A percentile compares a stretch with the other conserved stretches of the same genome.
Conservation (phyloP, 2,113 vertebrate species). For the Syrmaticus mikado region DNA sequence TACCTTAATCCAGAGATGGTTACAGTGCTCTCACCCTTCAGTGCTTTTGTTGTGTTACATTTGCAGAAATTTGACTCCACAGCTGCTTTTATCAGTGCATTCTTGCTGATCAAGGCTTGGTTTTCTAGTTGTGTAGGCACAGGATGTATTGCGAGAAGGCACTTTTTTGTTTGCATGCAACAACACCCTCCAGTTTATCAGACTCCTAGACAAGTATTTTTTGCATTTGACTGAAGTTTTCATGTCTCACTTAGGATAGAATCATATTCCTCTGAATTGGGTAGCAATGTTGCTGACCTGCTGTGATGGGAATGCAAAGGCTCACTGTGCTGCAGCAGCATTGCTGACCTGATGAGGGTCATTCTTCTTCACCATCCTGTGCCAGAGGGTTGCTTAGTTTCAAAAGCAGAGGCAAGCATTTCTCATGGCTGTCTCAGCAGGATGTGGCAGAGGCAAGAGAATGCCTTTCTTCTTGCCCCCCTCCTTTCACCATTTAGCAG, state of each 20-base stretch:
- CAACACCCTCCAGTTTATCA: not conserved
- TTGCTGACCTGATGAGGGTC: not conserved
- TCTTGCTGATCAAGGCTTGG: not conserved
- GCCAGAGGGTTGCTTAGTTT: not conserved
- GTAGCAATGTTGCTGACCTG: fast-evolving
- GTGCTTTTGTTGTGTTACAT: not conserved
- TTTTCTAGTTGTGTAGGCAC: not conserved
- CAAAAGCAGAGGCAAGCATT: not conserved
- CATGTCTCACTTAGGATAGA: not conserved
- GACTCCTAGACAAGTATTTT: not conserved
- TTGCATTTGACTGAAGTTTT: not conserved
- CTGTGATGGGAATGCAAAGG: not conserved
- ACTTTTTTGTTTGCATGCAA: not conserved
- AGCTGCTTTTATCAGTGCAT: not conserved
- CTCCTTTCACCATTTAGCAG: not conserved
- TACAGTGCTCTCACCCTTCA: not conserved
- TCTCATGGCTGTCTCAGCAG: not conserved
- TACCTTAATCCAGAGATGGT: not conserved
- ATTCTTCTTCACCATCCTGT: not conserved
- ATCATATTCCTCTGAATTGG: not conserved
- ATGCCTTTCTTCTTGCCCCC: not conserved
- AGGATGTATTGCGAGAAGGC: not conserved
- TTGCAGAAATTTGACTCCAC: not conserved
- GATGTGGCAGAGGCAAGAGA: not conserved
- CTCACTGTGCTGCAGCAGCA: not conserved